phyloP scores from a whole-genome alignment of 2,888 invertebrate genomes.

The Drosophila helvetica region DNA sequence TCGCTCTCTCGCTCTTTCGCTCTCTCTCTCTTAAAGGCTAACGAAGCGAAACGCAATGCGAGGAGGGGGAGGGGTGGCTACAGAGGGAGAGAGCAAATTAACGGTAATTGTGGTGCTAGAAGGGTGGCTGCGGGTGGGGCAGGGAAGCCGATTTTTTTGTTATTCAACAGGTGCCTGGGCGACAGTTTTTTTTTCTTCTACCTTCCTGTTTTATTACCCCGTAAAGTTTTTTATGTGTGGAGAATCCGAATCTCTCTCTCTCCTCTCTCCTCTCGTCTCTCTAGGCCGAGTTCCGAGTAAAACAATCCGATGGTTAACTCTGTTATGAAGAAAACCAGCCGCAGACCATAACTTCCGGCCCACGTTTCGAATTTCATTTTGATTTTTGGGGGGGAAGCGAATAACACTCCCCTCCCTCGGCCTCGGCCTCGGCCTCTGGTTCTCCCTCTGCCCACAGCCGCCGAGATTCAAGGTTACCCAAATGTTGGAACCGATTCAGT shows the following conservation, averaged over 20 bases:
- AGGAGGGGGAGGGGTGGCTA: background rate
- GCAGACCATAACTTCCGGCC: slow-evolving; percentile 47
- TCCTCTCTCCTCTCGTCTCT: no score
- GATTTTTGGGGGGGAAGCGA: slow-evolving; percentile 1
- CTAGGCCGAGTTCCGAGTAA: background rate
- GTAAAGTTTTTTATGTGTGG: no score
- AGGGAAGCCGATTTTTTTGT: slow-evolving; percentile 14
- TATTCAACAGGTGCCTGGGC: slow-evolving; percentile 40
- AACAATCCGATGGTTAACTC: background rate
- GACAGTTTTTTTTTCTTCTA: background rate
- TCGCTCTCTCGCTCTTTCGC: no score
- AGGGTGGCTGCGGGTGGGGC: background rate
- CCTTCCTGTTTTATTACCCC: slow-evolving; percentile 2
- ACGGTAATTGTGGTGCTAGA: slow-evolving; percentile 27
- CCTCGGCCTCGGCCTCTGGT: background rate
- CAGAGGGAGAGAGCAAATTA: background rate
- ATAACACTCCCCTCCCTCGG: slow-evolving; percentile 14
- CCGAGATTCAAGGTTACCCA: slow-evolving; percentile 41
- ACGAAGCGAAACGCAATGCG: slow-evolving; percentile 38
- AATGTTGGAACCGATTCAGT: slow-evolving; percentile 34
- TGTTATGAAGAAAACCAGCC: slow-evolving; percentile 13
- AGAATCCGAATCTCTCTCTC: background rate
- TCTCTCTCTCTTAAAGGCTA: slow-evolving; percentile 1
- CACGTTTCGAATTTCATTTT: slow-evolving; percentile 36
- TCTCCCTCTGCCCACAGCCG: background rate